phyloP scores from a whole-genome alignment of 2,113 vertebrate genomes.

The Melospiza melodia region DNA sequence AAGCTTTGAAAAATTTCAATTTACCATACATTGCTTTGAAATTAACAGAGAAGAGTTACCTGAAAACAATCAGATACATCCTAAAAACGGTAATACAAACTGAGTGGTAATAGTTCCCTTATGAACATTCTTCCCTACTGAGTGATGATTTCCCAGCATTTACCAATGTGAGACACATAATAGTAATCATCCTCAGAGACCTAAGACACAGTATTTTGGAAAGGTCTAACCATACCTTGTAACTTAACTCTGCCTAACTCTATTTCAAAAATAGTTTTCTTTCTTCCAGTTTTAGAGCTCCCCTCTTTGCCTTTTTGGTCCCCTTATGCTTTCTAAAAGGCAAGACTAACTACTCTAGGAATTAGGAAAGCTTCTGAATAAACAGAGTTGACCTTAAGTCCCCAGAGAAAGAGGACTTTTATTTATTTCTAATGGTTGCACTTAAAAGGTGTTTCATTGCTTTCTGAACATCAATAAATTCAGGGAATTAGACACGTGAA shows the following conservation, averaged over 20 bases:
- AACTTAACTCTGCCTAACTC: background rate
- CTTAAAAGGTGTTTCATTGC: background rate
- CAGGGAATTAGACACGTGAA: background rate
- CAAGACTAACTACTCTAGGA: background rate
- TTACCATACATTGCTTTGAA: background rate
- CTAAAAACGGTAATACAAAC: background rate
- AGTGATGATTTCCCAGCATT: background rate
- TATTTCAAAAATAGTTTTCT: background rate
- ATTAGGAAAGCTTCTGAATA: background rate
- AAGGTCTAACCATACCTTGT: background rate
- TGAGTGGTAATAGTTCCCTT: background rate
- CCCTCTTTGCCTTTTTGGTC: background rate
- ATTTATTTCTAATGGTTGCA: background rate
- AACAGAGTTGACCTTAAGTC: background rate
- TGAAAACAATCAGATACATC: background rate
- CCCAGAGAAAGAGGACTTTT: background rate
- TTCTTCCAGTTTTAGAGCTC: background rate
- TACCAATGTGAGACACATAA: background rate
- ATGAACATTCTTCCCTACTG: background rate
- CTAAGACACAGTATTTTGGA: background rate
- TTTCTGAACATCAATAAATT: background rate
- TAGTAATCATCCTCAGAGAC: background rate
- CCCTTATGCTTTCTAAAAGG: background rate
- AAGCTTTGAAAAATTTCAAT: background rate
- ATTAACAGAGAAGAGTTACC: background rate